Conservation (phyloP, 1,140 invertebrate genomes). For the Ptiloglossa arizonensis region DNA sequence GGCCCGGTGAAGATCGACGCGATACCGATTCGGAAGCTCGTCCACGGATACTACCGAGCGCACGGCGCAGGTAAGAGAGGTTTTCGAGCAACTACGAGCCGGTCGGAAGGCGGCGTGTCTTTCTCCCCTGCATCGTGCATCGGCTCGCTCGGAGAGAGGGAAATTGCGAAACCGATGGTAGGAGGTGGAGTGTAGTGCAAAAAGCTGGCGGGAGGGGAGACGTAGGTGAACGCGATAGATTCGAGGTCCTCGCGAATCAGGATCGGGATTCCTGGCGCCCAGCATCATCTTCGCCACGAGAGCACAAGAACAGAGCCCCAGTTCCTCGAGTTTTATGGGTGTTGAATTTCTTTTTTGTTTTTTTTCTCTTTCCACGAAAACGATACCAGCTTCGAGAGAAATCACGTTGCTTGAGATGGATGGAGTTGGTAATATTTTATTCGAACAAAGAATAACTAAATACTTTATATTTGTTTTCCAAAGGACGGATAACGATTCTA, state of each 20-base stretch:
- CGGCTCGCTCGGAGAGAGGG: constrained; percentile 67
- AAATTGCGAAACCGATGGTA: constrained; percentile 68
- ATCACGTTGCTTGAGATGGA: too few relatives aligned
- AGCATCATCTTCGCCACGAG: too few relatives aligned
- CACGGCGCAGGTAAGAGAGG: constrained; percentile 74
- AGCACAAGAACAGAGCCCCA: too few relatives aligned
- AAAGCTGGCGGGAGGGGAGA: constrained; percentile 49
- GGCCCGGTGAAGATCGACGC: not conserved
- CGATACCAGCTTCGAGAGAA: too few relatives aligned
- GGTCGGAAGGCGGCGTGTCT: constrained; percentile 74
- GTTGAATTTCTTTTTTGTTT: too few relatives aligned
- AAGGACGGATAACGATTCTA: too few relatives aligned
- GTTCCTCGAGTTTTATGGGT: too few relatives aligned
- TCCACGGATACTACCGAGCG: constrained; percentile 59
- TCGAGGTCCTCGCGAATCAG: constrained; percentile 58
- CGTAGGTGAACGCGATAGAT: constrained; percentile 52
- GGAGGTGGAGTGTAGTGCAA: constrained; percentile 49
- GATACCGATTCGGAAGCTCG: constrained; percentile 57
- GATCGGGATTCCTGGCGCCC: constrained; percentile 53
- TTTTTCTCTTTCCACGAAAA: too few relatives aligned
- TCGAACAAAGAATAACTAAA: too few relatives aligned
- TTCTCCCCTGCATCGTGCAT: constrained; percentile 76
- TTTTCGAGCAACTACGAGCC: constrained; percentile 77
- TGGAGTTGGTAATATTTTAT: too few relatives aligned
- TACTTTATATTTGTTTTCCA: too few relatives aligned